phyloP scores from a whole-genome alignment of 2,888 invertebrate species.

The Gymnoscelis rufifasciata region DNA sequence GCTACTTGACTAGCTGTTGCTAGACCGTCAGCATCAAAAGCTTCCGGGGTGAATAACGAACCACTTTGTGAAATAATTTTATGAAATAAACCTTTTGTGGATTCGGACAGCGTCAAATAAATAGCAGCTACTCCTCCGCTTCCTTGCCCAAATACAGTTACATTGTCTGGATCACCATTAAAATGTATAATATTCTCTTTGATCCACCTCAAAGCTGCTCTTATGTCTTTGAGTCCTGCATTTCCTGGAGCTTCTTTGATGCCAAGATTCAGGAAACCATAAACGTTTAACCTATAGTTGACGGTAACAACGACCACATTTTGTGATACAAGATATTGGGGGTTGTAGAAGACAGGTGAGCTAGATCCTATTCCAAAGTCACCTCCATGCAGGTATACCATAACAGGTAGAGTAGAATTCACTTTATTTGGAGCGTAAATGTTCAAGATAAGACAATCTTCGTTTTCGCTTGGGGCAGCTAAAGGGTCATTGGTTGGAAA shows the following conservation, averaged over 20 bases:
- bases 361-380: constrained; percentile 69
- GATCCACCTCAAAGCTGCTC: constrained; percentile 68
- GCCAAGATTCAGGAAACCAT: constrained; percentile 68
- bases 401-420: constrained; percentile 57
- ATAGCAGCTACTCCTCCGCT: constrained; percentile 66
- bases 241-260: constrained; percentile 66
- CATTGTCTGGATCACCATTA: constrained; percentile 61
- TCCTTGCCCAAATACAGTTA: constrained; percentile 70
- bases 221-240: constrained; percentile 69
- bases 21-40: constrained; percentile 54
- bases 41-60: constrained; percentile 53
- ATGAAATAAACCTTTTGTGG: constrained; percentile 63
- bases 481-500: constrained; percentile 60
- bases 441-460: constrained; percentile 71
- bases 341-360: constrained; percentile 61
- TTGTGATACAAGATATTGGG: constrained; percentile 65
- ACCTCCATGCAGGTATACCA: constrained; percentile 74
- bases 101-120: constrained; percentile 59
- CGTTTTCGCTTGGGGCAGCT: constrained; percentile 61
- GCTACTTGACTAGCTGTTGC: constrained; percentile 62
- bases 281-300: constrained; percentile 70
- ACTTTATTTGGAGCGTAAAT: constrained; percentile 52
- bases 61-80: constrained; percentile 67
- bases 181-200: constrained; percentile 59
- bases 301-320: constrained; percentile 67